These are phyloP conservation scores for Noctua janthina DNA, from an alignment of 2,888 invertebrate species.

Conservation along the genomic window DNA sequence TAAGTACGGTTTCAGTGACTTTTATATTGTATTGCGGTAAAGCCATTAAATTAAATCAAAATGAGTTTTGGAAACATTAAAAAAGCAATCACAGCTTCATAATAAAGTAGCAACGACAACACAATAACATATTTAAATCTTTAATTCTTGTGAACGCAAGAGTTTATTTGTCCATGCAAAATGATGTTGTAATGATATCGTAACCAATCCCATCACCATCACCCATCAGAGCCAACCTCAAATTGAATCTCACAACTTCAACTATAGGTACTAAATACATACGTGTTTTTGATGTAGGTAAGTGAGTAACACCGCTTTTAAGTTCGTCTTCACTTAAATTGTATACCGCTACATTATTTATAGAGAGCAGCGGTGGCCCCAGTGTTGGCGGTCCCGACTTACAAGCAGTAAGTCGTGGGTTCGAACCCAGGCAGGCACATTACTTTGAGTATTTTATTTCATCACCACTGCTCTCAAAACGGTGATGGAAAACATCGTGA, in stretches of 20 bases:
- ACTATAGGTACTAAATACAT: not conserved
- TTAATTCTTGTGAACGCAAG: constrained; percentile 29
- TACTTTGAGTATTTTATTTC: no score
- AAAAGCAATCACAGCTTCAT: constrained; percentile 43
- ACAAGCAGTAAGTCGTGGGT: no score
- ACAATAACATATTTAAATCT: constrained; percentile 44
- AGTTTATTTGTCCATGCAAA: constrained; percentile 7
- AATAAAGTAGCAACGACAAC: constrained; percentile 48
- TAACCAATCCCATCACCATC: no score
- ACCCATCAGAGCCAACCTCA: no score
- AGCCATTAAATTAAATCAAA: constrained; percentile 43
- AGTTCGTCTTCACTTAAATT: not conserved
- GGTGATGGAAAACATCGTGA: no score
- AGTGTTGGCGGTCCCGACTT: no score
- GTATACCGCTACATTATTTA: not conserved
- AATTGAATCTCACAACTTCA: not conserved
- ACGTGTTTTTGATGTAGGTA: no score
- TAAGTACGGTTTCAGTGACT: constrained; percentile 10
- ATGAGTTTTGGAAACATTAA: constrained; percentile 48
- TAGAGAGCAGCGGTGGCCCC: not conserved
- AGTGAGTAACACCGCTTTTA: not conserved
- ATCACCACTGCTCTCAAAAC: no score
- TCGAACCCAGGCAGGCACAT: no score
- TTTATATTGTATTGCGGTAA: constrained; percentile 13
- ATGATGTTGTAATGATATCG: constrained; percentile 3